Percentiles rank a stretch among this genome's conserved stretches.
Conservation (phyloP, 2,888 invertebrate species). For the Protula sp. region DNA sequence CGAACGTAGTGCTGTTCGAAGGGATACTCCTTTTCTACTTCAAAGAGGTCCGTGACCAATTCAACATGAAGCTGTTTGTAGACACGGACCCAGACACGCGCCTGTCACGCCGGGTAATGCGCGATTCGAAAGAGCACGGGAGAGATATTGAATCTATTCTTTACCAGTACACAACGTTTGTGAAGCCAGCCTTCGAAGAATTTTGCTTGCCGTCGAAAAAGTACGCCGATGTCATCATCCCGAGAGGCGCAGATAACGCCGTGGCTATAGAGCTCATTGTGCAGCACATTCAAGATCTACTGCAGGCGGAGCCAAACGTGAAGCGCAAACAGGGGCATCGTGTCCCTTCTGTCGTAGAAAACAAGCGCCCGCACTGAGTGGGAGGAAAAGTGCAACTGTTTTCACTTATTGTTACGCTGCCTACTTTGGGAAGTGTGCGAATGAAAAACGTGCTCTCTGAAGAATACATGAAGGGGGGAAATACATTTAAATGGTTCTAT, state of each 20-base stretch:
- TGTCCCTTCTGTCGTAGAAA: too few relatives aligned
- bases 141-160: slow-evolving; percentile 90
- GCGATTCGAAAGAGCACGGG: slow-evolving; percentile 93
- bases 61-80: slow-evolving; percentile 98
- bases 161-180: slow-evolving; percentile 93
- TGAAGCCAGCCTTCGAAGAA: slow-evolving; percentile 99
- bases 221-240: slow-evolving; percentile 99
- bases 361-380: too few relatives aligned
- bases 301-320: too few relatives aligned
- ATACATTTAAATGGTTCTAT: too few relatives aligned
- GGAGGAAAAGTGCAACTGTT: too few relatives aligned
- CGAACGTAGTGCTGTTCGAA: slow-evolving; percentile 94
- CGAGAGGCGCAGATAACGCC: slow-evolving; percentile 95
- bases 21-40: slow-evolving; percentile 98
- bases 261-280: slow-evolving; percentile 97
- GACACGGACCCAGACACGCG: slow-evolving; percentile 98
- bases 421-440: too few relatives aligned
- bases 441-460: too few relatives aligned
- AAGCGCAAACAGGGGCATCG: too few relatives aligned
- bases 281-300: slow-evolving; percentile 89
- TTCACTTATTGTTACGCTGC: too few relatives aligned
- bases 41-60: slow-evolving; percentile 85
- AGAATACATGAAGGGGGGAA: too few relatives aligned
- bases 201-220: slow-evolving; percentile 99
- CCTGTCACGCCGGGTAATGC: slow-evolving; percentile 86